These are phyloP conservation scores for Acromyrmex charruanus DNA, from an alignment of 1,140 invertebrate species.

Conservation along the genomic window DNA sequence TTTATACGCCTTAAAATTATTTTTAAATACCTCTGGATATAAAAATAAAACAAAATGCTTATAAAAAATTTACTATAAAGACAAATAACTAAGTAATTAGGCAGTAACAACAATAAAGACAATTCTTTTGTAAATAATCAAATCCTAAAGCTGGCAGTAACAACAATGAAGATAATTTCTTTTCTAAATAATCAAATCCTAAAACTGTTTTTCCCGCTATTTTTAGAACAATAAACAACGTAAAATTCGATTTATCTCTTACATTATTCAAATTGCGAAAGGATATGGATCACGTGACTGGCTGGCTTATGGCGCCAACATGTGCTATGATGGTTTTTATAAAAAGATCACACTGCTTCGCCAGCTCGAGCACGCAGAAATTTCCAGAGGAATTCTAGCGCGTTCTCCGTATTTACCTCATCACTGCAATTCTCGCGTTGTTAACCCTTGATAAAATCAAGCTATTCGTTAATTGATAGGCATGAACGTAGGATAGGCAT, in stretches of 20 bases:
- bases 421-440: background rate
- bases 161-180: background rate
- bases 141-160: background rate
- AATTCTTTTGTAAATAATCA: background rate
- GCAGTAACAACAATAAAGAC: background rate
- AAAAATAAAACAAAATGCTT: background rate
- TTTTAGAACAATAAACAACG: conserved; percentile 19
- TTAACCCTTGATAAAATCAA: conserved; percentile 24
- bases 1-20: background rate
- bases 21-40: background rate
- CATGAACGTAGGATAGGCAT: background rate
- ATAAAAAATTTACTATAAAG: background rate
- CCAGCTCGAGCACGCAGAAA: conserved; percentile 41
- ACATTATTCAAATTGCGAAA: conserved; percentile 56
- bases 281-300: conserved; percentile 68
- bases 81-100: background rate
- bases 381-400: conserved; percentile 43
- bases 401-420: background rate
- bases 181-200: background rate
- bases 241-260: conserved; percentile 24
- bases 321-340: conserved; percentile 60
- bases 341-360: conserved; percentile 59
- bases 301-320: conserved; percentile 63
- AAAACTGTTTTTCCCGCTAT: background rate
- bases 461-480: conserved; percentile 25